Base-by-base conservation (phyloP, 2,113 vertebrate species). In the Panthera uncia region DNA sequence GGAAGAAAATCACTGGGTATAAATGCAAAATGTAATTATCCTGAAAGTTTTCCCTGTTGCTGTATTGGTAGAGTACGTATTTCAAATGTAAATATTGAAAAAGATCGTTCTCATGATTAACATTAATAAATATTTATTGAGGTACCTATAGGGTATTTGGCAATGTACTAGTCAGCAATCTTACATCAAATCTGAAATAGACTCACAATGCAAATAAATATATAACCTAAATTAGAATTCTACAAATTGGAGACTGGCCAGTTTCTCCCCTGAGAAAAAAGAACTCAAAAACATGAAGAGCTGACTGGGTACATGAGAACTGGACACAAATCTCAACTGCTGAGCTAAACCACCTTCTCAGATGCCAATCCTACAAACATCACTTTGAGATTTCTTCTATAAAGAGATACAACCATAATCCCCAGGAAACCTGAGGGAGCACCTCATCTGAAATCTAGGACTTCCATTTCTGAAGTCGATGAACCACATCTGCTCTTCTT, bases 51-150 rank as follows among this genome's bases (percentile, higher is more conserved):
- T 89, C 68, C 89, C 91, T 86, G 33, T 76, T 96, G 71, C 63
- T 93, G 36, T 89, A 90, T 87, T 85, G 81, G 38, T 63, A 71
- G 45, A 91, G 76, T 85, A 97, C 48, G 91, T 83, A 89, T 83
- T 97, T 93, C 82, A 96, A 96, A 89, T 78, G 88, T 94, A 97
- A 97, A 97, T 94, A 97, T 94, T 97, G 85, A 93, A 95, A 93
- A 97, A 68, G 71, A 90, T 97, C 2, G 0, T 76, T 95, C 96
- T 97, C 88, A 89, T 94, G 87, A 97, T 97, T 97, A 97, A 97
- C 93, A 97, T 95, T 96, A 95, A 97, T 97, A 98, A 97, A 98
- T 98, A 98, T 96, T 96, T 97, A 98, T 83, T 97, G 86, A 97
- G 87, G 73, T 61, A 36, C 27, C 94, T 96, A 83, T 27, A 1